A percentile compares a stretch with the other conserved stretches of the same genome.
Evolutionary conservation across 1,140 invertebrate species (phyloP).

Genomic region (Octopus sinensis): DNA sequence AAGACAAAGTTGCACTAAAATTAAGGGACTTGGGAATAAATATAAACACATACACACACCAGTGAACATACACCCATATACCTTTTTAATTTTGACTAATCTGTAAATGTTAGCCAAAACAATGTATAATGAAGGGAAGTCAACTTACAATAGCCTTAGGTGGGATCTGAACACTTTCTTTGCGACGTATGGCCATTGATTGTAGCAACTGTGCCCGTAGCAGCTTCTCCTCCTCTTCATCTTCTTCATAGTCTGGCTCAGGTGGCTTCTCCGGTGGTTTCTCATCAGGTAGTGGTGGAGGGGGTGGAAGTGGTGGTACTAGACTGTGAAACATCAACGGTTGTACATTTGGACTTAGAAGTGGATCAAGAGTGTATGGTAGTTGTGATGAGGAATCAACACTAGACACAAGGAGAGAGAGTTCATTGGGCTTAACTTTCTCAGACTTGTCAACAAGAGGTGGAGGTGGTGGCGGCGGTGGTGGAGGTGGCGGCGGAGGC

Average conservation of each 20-base stretch:
- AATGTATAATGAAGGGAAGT: background rate
- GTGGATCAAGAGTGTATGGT: slow-evolving; percentile 21
- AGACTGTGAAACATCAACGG: background rate
- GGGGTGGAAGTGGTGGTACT: slow-evolving; percentile 16
- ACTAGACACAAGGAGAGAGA: background rate
- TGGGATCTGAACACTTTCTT: slow-evolving; percentile 1
- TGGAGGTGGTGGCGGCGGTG: background rate
- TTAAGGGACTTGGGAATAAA: no score
- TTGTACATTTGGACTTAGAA: slow-evolving; percentile 25
- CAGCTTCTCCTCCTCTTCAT: slow-evolving; percentile 29
- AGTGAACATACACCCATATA: no score
- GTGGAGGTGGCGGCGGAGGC: background rate
- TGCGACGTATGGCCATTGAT: slow-evolving; percentile 26
- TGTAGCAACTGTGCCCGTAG: slow-evolving; percentile 30
- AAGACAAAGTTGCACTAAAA: no score
- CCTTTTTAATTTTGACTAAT: no score
- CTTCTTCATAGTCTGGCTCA: slow-evolving; percentile 22
- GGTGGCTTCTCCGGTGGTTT: slow-evolving; percentile 18
- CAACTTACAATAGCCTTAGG: background rate
- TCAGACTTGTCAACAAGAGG: background rate
- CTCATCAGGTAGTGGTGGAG: background rate
- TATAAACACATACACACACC: no score
- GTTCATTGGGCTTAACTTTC: no score
- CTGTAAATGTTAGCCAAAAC: no score
- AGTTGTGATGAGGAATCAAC: slow-evolving; percentile 6